Percentiles rank a stretch among this genome's conserved stretches.
Conservation (phyloP, 2,113 vertebrate species). For the Chelonoidis abingdonii region DNA sequence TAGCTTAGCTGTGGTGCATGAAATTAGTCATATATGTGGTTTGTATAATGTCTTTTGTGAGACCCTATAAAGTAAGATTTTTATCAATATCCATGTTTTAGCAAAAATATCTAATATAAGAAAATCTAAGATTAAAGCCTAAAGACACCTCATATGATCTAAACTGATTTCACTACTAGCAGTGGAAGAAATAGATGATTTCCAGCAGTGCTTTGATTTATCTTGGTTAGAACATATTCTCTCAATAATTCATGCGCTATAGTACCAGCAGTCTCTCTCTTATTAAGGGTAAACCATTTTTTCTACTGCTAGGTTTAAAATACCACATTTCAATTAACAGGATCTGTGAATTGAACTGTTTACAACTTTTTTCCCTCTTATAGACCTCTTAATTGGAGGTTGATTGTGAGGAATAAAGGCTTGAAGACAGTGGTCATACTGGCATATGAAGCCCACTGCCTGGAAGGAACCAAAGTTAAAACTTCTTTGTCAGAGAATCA, state of each 20-base stretch:
- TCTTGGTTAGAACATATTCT: slow-evolving; percentile 18
- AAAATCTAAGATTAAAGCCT: slow-evolving; percentile 45
- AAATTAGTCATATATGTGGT: neutral
- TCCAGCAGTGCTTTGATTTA: neutral
- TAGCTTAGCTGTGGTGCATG: neutral
- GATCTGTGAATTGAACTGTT: neutral
- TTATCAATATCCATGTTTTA: slow-evolving; percentile 29
- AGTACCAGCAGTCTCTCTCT: slow-evolving; percentile 39
- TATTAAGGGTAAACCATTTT: slow-evolving; percentile 26
- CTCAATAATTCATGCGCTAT: slow-evolving; percentile 20
- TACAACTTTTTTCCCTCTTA: neutral
- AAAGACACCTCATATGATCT: slow-evolving; percentile 22
- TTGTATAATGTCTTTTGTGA: neutral
- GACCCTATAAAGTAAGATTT: neutral
- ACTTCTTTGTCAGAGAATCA: neutral
- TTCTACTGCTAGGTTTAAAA: slow-evolving; percentile 31
- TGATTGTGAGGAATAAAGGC: slow-evolving; percentile 9
- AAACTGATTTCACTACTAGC: slow-evolving; percentile 18
- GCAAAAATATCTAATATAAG: slow-evolving; percentile 20
- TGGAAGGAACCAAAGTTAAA: slow-evolving; percentile 3
- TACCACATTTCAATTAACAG: neutral
- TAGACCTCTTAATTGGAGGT: slow-evolving; percentile 3
- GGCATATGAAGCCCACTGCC: neutral
- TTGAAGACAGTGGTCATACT: neutral
- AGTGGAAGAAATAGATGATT: slow-evolving; percentile 18